Evolutionary conservation across 2,888 invertebrate species (phyloP).

Genomic region (Drosophila merina): DNA sequence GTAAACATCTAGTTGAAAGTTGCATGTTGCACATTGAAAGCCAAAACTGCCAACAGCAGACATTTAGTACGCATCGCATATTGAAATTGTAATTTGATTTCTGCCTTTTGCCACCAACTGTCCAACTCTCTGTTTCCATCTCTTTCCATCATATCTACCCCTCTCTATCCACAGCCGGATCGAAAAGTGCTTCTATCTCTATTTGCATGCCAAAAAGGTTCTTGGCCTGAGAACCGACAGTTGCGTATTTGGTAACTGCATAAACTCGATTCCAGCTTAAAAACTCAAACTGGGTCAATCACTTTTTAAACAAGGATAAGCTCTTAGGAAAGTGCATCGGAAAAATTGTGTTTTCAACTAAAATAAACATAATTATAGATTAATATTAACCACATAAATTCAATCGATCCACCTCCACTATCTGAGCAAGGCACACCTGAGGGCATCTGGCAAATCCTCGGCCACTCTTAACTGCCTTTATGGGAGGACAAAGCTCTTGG

Average conservation of each 20-base stretch:
- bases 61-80: slow-evolving; percentile 76
- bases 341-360: no score
- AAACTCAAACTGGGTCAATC: slow-evolving; percentile 25
- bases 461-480: slow-evolving; percentile 18
- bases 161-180: slow-evolving; percentile 5
- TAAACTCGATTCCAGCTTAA: slow-evolving; percentile 4
- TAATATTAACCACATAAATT: background rate
- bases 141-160: slow-evolving; percentile 8
- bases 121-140: slow-evolving; percentile 42
- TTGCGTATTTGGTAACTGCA: slow-evolving; percentile 28
- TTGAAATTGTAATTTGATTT: slow-evolving; percentile 79
- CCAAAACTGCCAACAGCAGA: slow-evolving; percentile 75
- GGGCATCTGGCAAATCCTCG: slow-evolving; percentile 4
- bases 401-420: background rate
- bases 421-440: slow-evolving; percentile 29
- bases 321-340: background rate
- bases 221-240: slow-evolving; percentile 25
- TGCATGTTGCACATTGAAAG: slow-evolving; percentile 74
- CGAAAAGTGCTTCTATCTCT: slow-evolving; percentile 9
- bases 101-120: slow-evolving; percentile 69
- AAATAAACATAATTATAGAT: background rate
- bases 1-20: slow-evolving; percentile 73
- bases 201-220: slow-evolving; percentile 26
- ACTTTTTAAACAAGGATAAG: background rate
- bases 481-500: slow-evolving; percentile 46